Base-by-base conservation (phyloP, 1,140 invertebrate genomes). In the Leptestheria dahalacensis region DNA sequence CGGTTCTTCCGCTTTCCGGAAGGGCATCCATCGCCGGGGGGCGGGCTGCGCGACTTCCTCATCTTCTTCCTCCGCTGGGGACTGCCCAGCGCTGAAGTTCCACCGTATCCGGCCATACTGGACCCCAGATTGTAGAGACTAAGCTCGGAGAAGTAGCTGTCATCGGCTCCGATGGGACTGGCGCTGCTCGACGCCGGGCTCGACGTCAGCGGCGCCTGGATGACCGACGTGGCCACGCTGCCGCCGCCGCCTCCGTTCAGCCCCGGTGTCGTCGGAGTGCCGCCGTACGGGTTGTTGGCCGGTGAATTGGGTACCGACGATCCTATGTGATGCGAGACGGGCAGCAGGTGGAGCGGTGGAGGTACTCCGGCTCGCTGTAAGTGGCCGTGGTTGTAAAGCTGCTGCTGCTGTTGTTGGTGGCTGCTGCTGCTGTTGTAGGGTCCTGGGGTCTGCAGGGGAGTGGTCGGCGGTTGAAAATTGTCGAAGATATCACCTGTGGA, bases 1-100 rank as follows among this genome's bases (percentile, higher is more conserved):
- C 92, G 79, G 65, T 84, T 90, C 77, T 95, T 90, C 73, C 89
- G 79, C 75, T 97, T 91, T 28, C 88, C 83, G 23, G 81, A 73
- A n/a, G 73, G 72, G 77, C 66, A 64, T 61, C 64, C 48, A 66
- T 70, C 48, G 77, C 66, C 48, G 11, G 63, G 55, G 46, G 63
- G 63, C 21, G 65, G 65, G 66, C 64, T 76, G 68, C 79, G 80
- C 60, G 82, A 77, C 68, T 86, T 86, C 70, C 86, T 86, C 65
- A 84, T 78, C 68, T 85, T 77, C 69, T 78, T 87, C 64, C 58
- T 53, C 28, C 58, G 47, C 9, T 60, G 58, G 24, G 58, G 58
- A 25, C 47, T 50, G 15, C 52, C 58, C 26, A 60, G 51, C 11
- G 25, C 58, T 24, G 58, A 52, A 3, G 26, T 28, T 84, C 67